Conservation (phyloP, 1,140 invertebrate species). For the Scaptodrosophila lebanonensis region DNA sequence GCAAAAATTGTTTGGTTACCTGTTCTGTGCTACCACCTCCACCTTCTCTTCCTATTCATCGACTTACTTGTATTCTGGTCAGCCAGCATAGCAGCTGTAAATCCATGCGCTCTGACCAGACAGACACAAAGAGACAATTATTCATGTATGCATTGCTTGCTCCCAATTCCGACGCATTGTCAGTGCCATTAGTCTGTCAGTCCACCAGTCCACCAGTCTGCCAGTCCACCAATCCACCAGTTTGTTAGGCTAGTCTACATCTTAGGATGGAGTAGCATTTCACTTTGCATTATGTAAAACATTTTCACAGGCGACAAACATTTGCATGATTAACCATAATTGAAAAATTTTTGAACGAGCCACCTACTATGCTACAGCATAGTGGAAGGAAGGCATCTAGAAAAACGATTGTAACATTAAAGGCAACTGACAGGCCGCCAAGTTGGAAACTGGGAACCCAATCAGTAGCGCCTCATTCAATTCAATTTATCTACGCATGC, state of each 20-base stretch:
- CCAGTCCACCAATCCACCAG: too few species aligned
- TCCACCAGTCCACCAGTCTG: too few species aligned
- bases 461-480: slow-evolving; percentile 62
- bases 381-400: slow-evolving; percentile 39
- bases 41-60: too few species aligned
- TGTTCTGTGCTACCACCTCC: slow-evolving; percentile 16
- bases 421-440: slow-evolving; percentile 24
- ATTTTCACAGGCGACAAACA: slow-evolving; percentile 71
- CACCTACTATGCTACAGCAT: too few species aligned
- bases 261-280: slow-evolving; percentile 49
- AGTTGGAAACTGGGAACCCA: slow-evolving; percentile 15
- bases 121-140: slow-evolving; percentile 59
- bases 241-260: too few species aligned
- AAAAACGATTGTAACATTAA: not conserved
- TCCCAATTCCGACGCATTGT: slow-evolving; percentile 15
- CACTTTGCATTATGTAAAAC: slow-evolving; percentile 73
- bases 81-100: slow-evolving; percentile 10
- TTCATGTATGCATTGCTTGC: slow-evolving; percentile 62
- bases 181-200: too few species aligned
- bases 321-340: slow-evolving; percentile 74
- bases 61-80: too few species aligned
- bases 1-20: slow-evolving; percentile 70
- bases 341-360: slow-evolving; percentile 43
- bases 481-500: slow-evolving; percentile 66
- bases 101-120: not conserved